These are phyloP conservation scores for Muscicapa comitata DNA, from an alignment of 2,797 vertebrate genomes.

Conservation along the genomic window DNA sequence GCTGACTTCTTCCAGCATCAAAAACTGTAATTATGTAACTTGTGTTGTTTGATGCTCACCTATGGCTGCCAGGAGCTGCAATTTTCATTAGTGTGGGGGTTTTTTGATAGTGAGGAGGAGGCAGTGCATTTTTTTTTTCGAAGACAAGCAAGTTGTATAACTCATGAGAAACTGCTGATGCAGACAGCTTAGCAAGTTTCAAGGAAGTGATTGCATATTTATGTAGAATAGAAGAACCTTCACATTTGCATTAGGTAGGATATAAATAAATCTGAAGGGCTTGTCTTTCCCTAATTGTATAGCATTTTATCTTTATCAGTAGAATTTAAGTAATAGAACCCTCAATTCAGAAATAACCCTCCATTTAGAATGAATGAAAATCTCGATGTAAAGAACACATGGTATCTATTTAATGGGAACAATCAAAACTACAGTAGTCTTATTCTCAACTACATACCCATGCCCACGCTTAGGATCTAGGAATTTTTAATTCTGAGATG, in stretches of 20 bases:
- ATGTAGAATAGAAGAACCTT: slow-evolving; percentile 5
- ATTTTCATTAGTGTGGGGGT: not conserved
- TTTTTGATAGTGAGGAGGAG: not conserved
- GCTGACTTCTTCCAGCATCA: not conserved
- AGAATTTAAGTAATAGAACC: not conserved
- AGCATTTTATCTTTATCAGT: not conserved
- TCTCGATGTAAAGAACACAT: not conserved
- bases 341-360: not conserved
- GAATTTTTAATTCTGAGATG: not conserved
- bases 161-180: slow-evolving; percentile 50
- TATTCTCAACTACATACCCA: not conserved
- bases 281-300: slow-evolving; percentile 6
- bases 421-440: not conserved
- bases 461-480: not conserved
- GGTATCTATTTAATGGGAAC: not conserved
- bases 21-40: not conserved
- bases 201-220: slow-evolving; percentile 38
- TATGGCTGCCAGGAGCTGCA: not conserved
- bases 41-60: not conserved
- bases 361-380: not conserved
- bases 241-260: slow-evolving; percentile 21
- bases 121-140: not conserved
- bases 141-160: not conserved
- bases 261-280: slow-evolving; percentile 37
- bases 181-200: slow-evolving; percentile 12